Evolutionary conservation across 2,113 vertebrate genomes (phyloP).

Genomic region (Gavialis gangeticus): DNA sequence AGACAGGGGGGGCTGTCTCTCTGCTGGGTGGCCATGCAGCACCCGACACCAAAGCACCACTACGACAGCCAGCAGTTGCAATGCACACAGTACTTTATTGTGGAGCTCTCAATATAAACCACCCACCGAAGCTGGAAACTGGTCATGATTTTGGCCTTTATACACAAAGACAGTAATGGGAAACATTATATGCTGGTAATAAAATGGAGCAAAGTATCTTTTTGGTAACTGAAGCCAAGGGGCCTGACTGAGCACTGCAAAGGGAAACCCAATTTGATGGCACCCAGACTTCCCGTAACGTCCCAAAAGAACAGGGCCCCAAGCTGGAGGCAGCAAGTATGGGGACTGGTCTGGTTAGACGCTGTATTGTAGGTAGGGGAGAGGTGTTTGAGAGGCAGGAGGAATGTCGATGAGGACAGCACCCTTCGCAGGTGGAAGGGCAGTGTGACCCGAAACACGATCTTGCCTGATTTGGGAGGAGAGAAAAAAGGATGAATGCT

Average conservation of each 20-base stretch:
- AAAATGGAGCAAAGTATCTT: neutral
- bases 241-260: neutral
- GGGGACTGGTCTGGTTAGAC: neutral
- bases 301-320: neutral
- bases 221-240: rapidly evolving
- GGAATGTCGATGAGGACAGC: neutral
- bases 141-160: slow-evolving; percentile 56
- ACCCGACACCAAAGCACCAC: neutral
- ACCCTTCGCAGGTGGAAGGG: neutral
- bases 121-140: slow-evolving; percentile 53
- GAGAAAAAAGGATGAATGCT: neutral
- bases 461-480: neutral
- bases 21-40: rapidly evolving
- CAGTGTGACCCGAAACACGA: rapidly evolving
- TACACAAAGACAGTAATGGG: neutral
- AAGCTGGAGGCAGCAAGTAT: rapidly evolving
- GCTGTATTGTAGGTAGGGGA: neutral
- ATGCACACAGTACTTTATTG: slow-evolving; percentile 27
- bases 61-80: neutral
- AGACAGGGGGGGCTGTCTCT: rapidly evolving
- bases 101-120: slow-evolving; percentile 25
- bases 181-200: slow-evolving; percentile 56
- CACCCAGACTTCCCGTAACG: neutral
- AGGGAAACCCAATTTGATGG: rapidly evolving
- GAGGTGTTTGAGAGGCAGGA: rapidly evolving